Evolutionary conservation across 2,113 vertebrate genomes (phyloP).

Genomic region (Sialia sialis): DNA sequence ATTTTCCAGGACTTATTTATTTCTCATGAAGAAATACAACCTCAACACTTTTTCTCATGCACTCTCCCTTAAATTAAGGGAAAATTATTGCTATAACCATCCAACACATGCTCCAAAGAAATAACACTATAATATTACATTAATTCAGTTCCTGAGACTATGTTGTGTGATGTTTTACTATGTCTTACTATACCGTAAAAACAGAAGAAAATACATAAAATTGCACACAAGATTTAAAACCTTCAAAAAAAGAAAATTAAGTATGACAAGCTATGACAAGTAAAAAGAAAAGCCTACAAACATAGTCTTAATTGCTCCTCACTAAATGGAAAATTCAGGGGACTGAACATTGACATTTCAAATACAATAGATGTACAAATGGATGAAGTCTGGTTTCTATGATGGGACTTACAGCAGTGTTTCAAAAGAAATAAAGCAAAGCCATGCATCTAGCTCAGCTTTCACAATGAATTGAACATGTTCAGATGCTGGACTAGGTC

Average conservation of each 20-base stretch:
- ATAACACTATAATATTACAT: background rate
- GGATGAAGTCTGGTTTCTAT: background rate
- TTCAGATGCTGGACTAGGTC: background rate
- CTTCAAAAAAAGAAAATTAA: background rate
- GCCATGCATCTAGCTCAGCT: background rate
- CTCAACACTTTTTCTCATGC: background rate
- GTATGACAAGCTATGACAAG: background rate
- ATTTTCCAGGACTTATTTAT: background rate
- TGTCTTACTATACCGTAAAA: background rate
- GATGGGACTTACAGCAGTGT: background rate
- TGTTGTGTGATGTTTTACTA: background rate
- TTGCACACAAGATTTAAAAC: background rate
- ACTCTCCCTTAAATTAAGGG: background rate
- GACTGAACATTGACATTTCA: background rate
- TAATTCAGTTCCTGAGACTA: background rate
- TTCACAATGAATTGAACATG: background rate
- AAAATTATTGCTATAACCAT: background rate
- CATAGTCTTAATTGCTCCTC: background rate
- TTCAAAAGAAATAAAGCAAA: background rate
- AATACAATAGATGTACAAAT: too few relatives aligned
- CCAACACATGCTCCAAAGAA: background rate
- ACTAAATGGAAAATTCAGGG: background rate
- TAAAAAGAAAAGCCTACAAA: background rate
- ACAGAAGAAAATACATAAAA: background rate
- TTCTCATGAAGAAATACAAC: background rate